A percentile compares a stretch with the other conserved stretches of the same genome.
Evolutionary conservation across 2,113 vertebrate genomes (phyloP).

Genomic region (Apteryx mantelli): DNA sequence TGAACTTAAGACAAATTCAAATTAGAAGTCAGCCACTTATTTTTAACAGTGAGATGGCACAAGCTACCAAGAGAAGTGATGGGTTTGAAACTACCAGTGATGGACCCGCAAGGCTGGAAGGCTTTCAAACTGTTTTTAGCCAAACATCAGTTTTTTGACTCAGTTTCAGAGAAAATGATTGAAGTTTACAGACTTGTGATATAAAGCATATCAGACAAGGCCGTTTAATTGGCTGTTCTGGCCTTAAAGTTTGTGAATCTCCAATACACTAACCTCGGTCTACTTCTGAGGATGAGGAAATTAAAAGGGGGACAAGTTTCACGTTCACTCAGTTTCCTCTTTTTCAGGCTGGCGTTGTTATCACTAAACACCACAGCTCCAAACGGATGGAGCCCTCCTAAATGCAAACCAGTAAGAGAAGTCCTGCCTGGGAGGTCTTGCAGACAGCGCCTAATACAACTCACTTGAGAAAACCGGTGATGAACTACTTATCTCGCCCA

Average conservation of each 20-base stretch:
- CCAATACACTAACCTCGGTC: constrained; percentile 46
- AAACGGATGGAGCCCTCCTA: background rate
- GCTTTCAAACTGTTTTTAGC: constrained; percentile 54
- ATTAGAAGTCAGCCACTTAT: constrained; percentile 35
- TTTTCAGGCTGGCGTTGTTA: background rate
- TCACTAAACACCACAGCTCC: background rate
- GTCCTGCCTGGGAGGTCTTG: fast-evolving
- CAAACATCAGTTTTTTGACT: constrained; percentile 52
- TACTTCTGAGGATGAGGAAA: background rate
- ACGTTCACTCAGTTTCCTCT: background rate
- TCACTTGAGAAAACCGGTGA: background rate
- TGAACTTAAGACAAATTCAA: constrained; percentile 45
- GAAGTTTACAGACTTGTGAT: constrained; percentile 51
- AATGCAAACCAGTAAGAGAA: background rate
- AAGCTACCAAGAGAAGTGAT: constrained; percentile 17
- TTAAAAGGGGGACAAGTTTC: constrained; percentile 14
- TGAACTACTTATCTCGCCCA: background rate
- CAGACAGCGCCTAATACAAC: background rate
- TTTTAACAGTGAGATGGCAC: constrained; percentile 19
- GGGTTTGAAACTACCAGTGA: constrained; percentile 43
- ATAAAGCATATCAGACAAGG: constrained; percentile 32
- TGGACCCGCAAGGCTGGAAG: constrained; percentile 36
- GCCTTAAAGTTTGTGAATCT: constrained; percentile 55
- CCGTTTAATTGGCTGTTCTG: constrained; percentile 46
- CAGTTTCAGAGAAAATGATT: constrained; percentile 49